Conservation (phyloP, 1,140 invertebrate genomes). For the Procambarus clarkii region DNA sequence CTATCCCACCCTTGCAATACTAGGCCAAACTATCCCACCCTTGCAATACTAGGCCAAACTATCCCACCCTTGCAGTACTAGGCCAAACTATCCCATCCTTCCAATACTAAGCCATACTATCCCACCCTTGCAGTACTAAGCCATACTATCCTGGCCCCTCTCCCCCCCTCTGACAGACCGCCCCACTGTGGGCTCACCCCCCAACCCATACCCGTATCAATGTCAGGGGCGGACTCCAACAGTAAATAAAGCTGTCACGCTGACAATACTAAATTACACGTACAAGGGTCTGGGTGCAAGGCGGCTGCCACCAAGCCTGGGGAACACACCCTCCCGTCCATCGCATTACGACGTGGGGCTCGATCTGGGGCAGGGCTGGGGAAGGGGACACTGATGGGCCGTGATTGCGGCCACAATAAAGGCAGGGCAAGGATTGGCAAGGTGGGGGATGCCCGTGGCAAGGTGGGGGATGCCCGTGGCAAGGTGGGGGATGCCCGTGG, state of each 20-base stretch:
- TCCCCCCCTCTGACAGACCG: background rate
- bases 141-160: background rate
- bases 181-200: background rate
- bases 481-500: too few species aligned
- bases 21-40: too few species aligned
- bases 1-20: too few species aligned
- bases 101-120: too few species aligned
- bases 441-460: too few species aligned
- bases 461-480: too few species aligned
- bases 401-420: too few species aligned
- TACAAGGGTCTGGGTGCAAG: background rate
- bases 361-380: background rate
- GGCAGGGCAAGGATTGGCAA: too few species aligned
- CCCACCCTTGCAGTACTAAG: background rate
- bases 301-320: background rate
- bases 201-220: background rate
- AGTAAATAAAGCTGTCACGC: constrained; percentile 17
- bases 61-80: too few species aligned
- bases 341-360: background rate
- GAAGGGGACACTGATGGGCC: background rate
- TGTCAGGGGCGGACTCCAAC: background rate
- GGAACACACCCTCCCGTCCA: background rate
- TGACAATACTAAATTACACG: constrained; percentile 9
- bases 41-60: too few species aligned
- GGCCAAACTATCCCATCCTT: too few species aligned